Evolutionary conservation across 2,797 vertebrate genomes (phyloP).

Genomic region (Rhinophrynus dorsalis): DNA sequence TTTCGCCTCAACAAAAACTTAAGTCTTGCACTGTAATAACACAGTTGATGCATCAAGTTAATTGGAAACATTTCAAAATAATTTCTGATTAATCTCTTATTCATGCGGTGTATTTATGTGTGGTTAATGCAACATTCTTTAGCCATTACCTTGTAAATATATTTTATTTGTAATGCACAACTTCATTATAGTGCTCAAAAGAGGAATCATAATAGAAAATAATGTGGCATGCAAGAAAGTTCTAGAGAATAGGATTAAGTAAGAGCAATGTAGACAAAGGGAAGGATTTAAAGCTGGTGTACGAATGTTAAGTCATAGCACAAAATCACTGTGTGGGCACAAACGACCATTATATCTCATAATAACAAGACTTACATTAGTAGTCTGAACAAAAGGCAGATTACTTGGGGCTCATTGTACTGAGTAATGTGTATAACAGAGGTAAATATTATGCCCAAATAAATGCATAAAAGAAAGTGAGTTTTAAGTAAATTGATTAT

Average conservation of each 20-base stretch:
- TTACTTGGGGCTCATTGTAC: constrained; percentile 7
- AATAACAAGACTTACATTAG: not conserved
- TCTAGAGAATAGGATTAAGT: not conserved
- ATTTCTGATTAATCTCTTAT: too few relatives aligned
- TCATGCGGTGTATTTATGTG: too few relatives aligned
- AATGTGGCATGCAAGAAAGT: not conserved
- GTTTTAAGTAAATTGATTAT: too few relatives aligned
- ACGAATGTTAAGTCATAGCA: not conserved
- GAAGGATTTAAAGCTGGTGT: not conserved
- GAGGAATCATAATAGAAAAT: not conserved
- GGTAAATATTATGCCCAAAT: too few relatives aligned
- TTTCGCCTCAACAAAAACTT: too few relatives aligned
- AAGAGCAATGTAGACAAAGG: constrained; percentile 4
- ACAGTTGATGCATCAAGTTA: too few relatives aligned
- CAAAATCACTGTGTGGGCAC: not conserved
- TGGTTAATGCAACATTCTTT: too few relatives aligned
- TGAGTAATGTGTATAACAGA: too few relatives aligned
- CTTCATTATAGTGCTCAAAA: not conserved
- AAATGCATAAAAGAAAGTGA: too few relatives aligned
- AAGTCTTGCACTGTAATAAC: too few relatives aligned
- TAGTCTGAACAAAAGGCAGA: constrained; percentile 2
- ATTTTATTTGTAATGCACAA: not conserved
- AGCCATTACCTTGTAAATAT: too few relatives aligned
- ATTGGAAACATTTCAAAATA: too few relatives aligned
- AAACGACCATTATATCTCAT: not conserved